Conservation (phyloP, 2,888 invertebrate species). For the Melitaea athalia region DNA sequence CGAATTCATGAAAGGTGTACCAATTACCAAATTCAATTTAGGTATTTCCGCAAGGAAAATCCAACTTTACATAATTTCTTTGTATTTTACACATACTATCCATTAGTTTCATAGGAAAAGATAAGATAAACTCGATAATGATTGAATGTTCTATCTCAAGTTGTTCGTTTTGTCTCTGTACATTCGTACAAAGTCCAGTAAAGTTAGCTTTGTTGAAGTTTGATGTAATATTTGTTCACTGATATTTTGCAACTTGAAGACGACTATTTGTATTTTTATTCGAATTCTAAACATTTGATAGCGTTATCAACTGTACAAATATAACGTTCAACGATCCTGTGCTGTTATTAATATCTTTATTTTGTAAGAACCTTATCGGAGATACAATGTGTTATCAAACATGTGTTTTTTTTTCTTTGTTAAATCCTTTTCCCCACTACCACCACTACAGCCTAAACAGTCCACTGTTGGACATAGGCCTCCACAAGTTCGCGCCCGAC, state of each 20-base stretch:
- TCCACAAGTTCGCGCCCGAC: too few relatives aligned
- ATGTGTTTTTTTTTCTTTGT: slow-evolving; percentile 2
- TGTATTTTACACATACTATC: too few relatives aligned
- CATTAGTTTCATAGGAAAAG: background rate
- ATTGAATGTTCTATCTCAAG: background rate
- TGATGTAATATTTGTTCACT: background rate
- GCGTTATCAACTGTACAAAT: slow-evolving; percentile 18
- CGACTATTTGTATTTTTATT: slow-evolving; percentile 6
- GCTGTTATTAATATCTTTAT: slow-evolving; percentile 10
- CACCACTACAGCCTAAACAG: too few relatives aligned
- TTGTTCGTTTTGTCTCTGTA: background rate
- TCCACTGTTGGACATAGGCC: too few relatives aligned
- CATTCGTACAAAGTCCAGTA: background rate
- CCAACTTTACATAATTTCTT: too few relatives aligned
- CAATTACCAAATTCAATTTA: too few relatives aligned
- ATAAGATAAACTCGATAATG: background rate
- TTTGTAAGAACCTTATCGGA: slow-evolving; percentile 3
- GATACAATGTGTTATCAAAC: background rate
- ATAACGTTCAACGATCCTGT: slow-evolving; percentile 34
- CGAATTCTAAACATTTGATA: slow-evolving; percentile 34
- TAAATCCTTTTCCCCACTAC: slow-evolving; percentile 6
- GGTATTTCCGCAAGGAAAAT: too few relatives aligned
- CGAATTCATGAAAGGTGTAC: too few relatives aligned
- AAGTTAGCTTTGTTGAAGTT: background rate
- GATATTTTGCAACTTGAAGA: background rate